A percentile compares a stretch with the other conserved stretches of the same genome.
These are phyloP conservation scores for Neomorphus geoffroyi DNA, from an alignment of 2,797 vertebrate species.

Conservation along the genomic window DNA sequence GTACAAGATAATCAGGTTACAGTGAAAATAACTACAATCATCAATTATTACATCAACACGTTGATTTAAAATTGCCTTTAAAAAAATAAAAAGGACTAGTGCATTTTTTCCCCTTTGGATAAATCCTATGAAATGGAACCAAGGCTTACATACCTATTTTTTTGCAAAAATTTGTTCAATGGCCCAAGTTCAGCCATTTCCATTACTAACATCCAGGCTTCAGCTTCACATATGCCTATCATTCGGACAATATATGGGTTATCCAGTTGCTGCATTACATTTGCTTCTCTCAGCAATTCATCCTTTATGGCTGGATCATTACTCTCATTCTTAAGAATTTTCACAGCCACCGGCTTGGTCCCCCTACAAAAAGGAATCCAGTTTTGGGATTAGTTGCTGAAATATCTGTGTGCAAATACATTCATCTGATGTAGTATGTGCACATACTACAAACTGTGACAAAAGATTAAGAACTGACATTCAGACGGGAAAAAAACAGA, in stretches of 20 bases:
- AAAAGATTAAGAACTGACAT: not conserved
- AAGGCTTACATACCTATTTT: constrained; percentile 81
- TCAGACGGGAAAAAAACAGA: not conserved
- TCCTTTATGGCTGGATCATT: constrained; percentile 85
- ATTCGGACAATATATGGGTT: constrained; percentile 98
- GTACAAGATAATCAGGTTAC: not conserved
- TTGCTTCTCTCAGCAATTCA: constrained; percentile 90
- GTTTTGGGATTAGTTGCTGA: not conserved
- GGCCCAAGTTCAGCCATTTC: constrained; percentile 95
- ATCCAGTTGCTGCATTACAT: constrained; percentile 96
- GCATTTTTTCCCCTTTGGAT: not conserved
- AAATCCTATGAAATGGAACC: not conserved
- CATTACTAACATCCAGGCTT: constrained; percentile 97
- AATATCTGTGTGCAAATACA: not conserved
- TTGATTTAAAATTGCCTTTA: not conserved
- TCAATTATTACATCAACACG: not conserved
- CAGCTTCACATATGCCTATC: constrained; percentile 96
- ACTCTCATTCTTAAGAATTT: constrained; percentile 93
- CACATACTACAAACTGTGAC: not conserved
- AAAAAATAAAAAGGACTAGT: not conserved
- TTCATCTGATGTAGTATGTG: not conserved
- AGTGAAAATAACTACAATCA: not conserved
- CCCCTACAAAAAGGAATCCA: constrained; percentile 74
- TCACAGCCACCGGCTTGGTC: constrained; percentile 90
- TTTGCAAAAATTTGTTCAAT: constrained; percentile 91